phyloP scores from a whole-genome alignment of 2,113 vertebrate genomes.

The Platichthys flesus region DNA sequence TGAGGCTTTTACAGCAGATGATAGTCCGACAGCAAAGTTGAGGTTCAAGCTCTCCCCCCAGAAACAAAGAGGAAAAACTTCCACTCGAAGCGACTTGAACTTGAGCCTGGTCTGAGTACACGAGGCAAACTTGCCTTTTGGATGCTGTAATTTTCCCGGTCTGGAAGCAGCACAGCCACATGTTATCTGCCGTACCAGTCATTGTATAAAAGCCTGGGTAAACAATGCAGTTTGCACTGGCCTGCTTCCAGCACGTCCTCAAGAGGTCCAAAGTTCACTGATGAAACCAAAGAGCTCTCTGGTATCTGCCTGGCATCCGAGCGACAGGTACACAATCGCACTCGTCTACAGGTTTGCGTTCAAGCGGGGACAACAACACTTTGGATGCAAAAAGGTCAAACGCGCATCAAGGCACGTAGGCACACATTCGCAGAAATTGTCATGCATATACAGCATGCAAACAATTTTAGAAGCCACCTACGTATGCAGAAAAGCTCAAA shows the following conservation, averaged over 20 bases:
- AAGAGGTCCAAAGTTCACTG: slow-evolving; percentile 73
- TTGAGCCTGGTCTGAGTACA: slow-evolving; percentile 19
- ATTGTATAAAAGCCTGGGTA: slow-evolving; percentile 44
- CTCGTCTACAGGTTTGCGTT: slow-evolving; percentile 29
- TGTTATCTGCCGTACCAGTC: slow-evolving; percentile 14
- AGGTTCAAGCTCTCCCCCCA: neutral
- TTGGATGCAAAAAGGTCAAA: slow-evolving; percentile 13
- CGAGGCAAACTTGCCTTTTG: slow-evolving; percentile 26
- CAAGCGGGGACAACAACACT: neutral
- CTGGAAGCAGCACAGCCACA: slow-evolving; percentile 9
- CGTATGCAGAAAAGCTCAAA: neutral
- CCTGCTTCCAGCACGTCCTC: slow-evolving; percentile 53
- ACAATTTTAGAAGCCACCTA: neutral
- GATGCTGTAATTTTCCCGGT: slow-evolving; percentile 28
- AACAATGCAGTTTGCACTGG: slow-evolving; percentile 54
- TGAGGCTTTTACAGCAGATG: neutral
- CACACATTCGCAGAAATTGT: neutral
- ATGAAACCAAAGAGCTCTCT: slow-evolving; percentile 46
- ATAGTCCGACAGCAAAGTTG: neutral
- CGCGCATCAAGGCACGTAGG: neutral
- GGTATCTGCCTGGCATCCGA: slow-evolving; percentile 50
- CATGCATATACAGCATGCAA: neutral
- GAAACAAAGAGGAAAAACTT: slow-evolving; percentile 65
- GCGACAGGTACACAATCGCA: slow-evolving; percentile 31
- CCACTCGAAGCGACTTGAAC: slow-evolving; percentile 45